Base-by-base conservation (phyloP, 2,888 invertebrate genomes). In the Nephrotoma appendiculata region DNA sequence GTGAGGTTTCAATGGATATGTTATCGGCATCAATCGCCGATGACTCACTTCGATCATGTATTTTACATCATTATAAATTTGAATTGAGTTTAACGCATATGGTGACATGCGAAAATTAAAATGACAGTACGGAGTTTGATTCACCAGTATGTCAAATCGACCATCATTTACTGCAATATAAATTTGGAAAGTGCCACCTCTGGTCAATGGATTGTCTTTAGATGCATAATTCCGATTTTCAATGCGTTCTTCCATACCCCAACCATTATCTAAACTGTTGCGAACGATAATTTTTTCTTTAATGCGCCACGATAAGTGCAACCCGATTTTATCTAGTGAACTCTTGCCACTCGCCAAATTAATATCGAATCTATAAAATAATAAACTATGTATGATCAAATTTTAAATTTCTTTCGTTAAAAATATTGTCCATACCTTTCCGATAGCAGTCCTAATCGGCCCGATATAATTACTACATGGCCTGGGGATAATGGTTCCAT, bases 41-140 rank as follows among this genome's bases (percentile, higher is more conserved):
- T 92, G 92, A 89, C 92, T 92, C 3, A 92, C 90, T 88, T 92
- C 92, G 87, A 90, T 91, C 41, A 92, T 89, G 41, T 89, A 90
- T 88, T 91, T 91, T 87, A 92, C 90, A 87, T 92, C 91, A 87
- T 91, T 91, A n/a, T 89, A 89, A 84, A 92, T 89, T 87, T 91
- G 90, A 11, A 92, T 87, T 0, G 90, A 88, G 5, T 90, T 90
- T 57, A 92, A 88, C 0, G 88, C 86, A 7, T 89, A 88, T 44
- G 91, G 71, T 0, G 91, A 90, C 57, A 91, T 83, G 0, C 92
- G 91, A 89, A 90, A 91, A 0, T 88, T 88, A 87, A 90, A 92
- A 11, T 89, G 90, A 87, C 92, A 92, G 86, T 89, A 92, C 19
- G 91, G 90, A 1, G 89, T 89, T 86, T 91, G 90, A 44, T 92